Conservation (phyloP, 1,140 invertebrate species). For the Anoplolepis gracilipes region DNA sequence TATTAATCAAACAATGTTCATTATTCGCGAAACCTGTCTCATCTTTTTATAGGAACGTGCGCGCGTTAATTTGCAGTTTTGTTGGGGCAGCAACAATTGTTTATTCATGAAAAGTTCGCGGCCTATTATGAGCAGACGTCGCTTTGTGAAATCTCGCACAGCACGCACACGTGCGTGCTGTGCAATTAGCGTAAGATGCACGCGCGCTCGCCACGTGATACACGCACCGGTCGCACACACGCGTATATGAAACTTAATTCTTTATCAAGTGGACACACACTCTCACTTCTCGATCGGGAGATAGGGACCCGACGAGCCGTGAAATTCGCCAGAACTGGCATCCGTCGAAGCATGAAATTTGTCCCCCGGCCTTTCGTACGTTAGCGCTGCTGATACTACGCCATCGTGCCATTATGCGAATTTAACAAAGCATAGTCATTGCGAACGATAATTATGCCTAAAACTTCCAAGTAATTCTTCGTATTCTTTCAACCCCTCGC, state of each 20-base stretch:
- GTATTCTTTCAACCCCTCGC: conserved; percentile 46
- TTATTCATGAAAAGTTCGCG: conserved; percentile 31
- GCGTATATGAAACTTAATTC: conserved; percentile 59
- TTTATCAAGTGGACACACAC: conserved; percentile 64
- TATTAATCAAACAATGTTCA: background rate
- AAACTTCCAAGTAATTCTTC: conserved; percentile 34
- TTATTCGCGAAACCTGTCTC: background rate
- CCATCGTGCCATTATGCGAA: conserved; percentile 32
- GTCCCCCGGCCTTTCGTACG: conserved; percentile 71
- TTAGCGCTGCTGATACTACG: conserved; percentile 59
- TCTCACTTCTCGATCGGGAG: conserved; percentile 56
- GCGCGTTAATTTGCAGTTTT: background rate
- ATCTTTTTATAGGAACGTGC: background rate
- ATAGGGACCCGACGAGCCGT: conserved; percentile 71
- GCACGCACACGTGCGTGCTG: conserved; percentile 64
- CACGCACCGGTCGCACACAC: background rate
- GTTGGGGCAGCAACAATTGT: conserved; percentile 20
- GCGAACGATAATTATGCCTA: conserved; percentile 34
- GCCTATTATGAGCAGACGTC: conserved; percentile 45
- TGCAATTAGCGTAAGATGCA: conserved; percentile 63
- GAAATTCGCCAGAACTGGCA: conserved; percentile 74
- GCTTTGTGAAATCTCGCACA: conserved; percentile 59
- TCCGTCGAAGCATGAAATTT: conserved; percentile 75
- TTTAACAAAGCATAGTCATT: conserved; percentile 35
- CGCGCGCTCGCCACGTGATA: conserved; percentile 56